Evolutionary conservation across 2,888 invertebrate genomes (phyloP), one percentile per base, ranked within the genome.

Genomic region (Fragum fragum): DNA sequence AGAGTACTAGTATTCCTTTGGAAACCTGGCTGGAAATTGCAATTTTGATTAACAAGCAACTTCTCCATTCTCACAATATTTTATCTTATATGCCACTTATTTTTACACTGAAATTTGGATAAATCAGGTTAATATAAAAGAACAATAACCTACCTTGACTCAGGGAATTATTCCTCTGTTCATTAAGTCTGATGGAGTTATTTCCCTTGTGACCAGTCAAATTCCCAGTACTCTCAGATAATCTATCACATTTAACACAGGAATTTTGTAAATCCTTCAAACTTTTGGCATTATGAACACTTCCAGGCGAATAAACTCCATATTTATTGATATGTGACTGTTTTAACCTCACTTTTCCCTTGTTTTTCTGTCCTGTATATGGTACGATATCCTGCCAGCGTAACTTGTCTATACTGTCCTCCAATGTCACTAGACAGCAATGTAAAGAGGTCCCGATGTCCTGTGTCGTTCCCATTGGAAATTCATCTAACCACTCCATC

Each of bases 341-440:
- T 73, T 73, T 73, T 73, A 73, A 73, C 36, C 57, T 32, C 61
- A 73, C 59, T 59, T 59, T 57, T 9, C 73, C 73, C n/a, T 71
- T 73, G 21, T 63, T 57, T 18, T 61, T 78, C 47, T 59, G 74
- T 14, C 80, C 76, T 21, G 63, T 55, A 5, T 72, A 21, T 5
- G 83, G 82, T 18, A 80, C 80, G 39, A 86, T 78, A 52, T 88
- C 88, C 70, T 90, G 85, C 88, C 89, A 87, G 52, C 85, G 73
- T 61, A 90, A 73, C 21, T 79, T 83, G 29, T 88, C 81, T 9
- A 88, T 83, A 72, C 87, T 87, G 18, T 89, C 89, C 63, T 88
- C 87, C 26, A 90, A 79, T 23, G 63, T 53, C 6, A 80, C 79
- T 14, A 90, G 71, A 71, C 88, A 89, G 42, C 70, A 76, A 39